These are phyloP conservation scores for Chinchilla lanigera DNA, from an alignment of 2,113 vertebrate genomes.

Conservation along the genomic window DNA sequence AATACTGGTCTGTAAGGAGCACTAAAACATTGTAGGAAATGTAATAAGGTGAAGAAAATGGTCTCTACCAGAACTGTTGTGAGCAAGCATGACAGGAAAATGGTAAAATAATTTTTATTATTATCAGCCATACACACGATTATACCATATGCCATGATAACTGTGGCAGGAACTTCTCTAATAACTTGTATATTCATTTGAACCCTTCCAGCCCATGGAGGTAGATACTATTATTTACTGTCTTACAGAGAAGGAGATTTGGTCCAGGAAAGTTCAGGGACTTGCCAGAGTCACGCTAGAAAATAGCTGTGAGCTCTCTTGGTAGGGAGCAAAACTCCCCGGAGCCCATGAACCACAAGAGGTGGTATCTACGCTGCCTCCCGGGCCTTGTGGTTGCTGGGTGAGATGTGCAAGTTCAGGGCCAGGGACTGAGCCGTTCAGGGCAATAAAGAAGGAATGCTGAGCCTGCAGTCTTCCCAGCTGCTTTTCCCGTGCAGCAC, in stretches of 20 bases:
- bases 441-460: background rate
- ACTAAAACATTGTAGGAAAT: constrained; percentile 4
- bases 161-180: constrained; percentile 24
- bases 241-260: constrained; percentile 15
- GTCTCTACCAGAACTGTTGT: constrained; percentile 43
- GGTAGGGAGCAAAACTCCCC: background rate
- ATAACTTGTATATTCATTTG: background rate
- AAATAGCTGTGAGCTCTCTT: background rate
- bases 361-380: background rate
- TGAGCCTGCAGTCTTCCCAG: background rate
- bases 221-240: background rate
- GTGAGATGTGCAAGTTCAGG: background rate
- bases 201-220: background rate
- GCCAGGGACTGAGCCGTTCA: background rate
- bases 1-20: constrained; percentile 11
- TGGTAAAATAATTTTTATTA: constrained; percentile 46
- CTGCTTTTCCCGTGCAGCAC: background rate
- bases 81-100: background rate
- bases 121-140: background rate
- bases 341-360: background rate
- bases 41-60: constrained; percentile 48
- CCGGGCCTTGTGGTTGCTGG: background rate
- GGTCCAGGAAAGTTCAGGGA: background rate
- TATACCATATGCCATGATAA: background rate
- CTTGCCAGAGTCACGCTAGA: background rate